Conservation (phyloP, 2,888 invertebrate genomes). For the Diploptera punctata region DNA sequence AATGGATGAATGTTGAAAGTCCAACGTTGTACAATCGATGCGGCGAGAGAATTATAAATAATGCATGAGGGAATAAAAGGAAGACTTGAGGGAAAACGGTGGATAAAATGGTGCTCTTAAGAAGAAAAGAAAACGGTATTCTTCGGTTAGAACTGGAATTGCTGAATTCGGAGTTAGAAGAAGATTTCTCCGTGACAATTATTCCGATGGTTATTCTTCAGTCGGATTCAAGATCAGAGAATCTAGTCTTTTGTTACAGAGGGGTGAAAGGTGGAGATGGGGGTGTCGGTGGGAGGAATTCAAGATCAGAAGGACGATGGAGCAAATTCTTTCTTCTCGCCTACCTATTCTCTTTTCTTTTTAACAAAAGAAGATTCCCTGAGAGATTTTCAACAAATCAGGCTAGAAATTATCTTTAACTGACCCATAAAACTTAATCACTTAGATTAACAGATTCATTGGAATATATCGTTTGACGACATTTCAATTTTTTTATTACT, state of each 20-base stretch:
- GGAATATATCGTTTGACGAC: too few species aligned
- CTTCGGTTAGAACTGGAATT: background rate
- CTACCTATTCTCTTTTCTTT: too few species aligned
- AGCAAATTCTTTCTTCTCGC: slow-evolving; percentile 5
- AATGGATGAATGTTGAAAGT: too few species aligned
- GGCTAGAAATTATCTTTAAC: too few species aligned
- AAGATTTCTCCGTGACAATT: slow-evolving; percentile 5
- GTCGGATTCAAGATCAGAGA: slow-evolving; percentile 1
- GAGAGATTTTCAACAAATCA: too few species aligned
- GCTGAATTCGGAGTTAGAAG: background rate
- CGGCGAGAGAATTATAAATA: background rate
- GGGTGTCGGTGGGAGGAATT: background rate
- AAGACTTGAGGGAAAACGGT: background rate
- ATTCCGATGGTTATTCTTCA: slow-evolving; percentile 15
- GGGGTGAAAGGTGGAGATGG: background rate
- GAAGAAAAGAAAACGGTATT: slow-evolving; percentile 9
- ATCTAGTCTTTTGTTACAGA: background rate
- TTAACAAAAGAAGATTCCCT: too few species aligned
- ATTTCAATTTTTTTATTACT: too few species aligned
- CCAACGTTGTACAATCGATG: background rate
- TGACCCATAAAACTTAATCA: too few species aligned
- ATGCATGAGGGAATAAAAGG: background rate
- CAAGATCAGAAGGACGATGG: background rate
- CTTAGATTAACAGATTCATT: too few species aligned
- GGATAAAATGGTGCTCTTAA: background rate